phyloP scores from a whole-genome alignment of 1,140 invertebrate species.

The Drosophila littoralis region DNA sequence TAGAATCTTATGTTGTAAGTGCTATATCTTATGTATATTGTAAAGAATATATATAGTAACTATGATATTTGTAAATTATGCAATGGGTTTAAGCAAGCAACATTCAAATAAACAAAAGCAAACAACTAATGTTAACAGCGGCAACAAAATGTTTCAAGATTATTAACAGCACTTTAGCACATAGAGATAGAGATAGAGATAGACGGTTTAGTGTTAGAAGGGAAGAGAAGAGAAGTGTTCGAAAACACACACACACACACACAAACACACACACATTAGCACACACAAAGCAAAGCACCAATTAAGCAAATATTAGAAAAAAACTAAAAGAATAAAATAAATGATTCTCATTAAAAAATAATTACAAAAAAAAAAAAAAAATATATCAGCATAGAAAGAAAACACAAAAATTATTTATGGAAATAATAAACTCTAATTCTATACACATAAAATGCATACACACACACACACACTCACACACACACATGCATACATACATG shows the following conservation, averaged over 20 bases:
- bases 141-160: slow-evolving; percentile 69
- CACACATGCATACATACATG: slow-evolving; percentile 49
- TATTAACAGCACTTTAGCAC: slow-evolving; percentile 72
- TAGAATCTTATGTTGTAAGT: slow-evolving; percentile 14
- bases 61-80: slow-evolving; percentile 38
- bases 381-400: not conserved
- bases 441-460: slow-evolving; percentile 40
- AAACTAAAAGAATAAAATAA: slow-evolving; percentile 23
- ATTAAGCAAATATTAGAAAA: slow-evolving; percentile 56
- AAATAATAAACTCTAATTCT: not conserved
- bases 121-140: slow-evolving; percentile 61
- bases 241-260: slow-evolving; percentile 1
- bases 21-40: slow-evolving; percentile 40
- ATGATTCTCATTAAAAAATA: slow-evolving; percentile 64
- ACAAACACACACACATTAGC: slow-evolving; percentile 9
- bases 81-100: slow-evolving; percentile 9
- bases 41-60: slow-evolving; percentile 33
- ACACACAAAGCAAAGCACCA: slow-evolving; percentile 57
- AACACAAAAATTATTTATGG: slow-evolving; percentile 8
- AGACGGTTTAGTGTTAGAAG: slow-evolving; percentile 27
- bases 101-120: not conserved
- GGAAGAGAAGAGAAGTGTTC: slow-evolving; percentile 7
- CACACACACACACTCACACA: slow-evolving; percentile 29
- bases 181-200: slow-evolving; percentile 53
- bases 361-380: not conserved